Conservation (phyloP, 2,113 vertebrate genomes). For the Mus spicilegus region DNA sequence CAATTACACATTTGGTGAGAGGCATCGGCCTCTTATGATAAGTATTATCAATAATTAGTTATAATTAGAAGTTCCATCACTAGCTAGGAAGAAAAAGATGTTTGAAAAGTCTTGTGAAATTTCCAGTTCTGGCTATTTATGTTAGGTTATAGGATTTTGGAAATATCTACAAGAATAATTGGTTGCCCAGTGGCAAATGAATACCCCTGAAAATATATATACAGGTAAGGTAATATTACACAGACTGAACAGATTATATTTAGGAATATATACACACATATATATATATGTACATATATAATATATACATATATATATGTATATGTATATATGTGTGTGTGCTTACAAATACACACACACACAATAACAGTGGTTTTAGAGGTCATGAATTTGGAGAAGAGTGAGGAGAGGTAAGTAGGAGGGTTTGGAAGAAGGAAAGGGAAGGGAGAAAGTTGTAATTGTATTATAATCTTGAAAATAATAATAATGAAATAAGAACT, state of each 20-base stretch:
- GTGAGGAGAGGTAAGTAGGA: neutral
- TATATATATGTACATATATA: neutral
- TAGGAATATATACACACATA: neutral
- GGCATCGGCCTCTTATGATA: neutral
- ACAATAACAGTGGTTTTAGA: neutral
- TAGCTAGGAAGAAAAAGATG: neutral
- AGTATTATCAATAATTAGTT: neutral
- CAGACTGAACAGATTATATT: neutral
- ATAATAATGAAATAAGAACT: neutral
- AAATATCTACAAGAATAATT: neutral
- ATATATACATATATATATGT: neutral
- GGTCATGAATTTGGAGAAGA: neutral
- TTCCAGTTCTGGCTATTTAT: neutral
- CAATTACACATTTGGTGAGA: conserved; percentile 20
- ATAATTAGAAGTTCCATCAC: conserved; percentile 10
- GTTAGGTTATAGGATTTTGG: conserved; percentile 1
- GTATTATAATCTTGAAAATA: neutral
- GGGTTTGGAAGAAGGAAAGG: neutral
- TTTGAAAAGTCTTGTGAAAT: conserved; percentile 46
- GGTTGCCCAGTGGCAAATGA: neutral
- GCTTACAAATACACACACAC: too few relatives aligned
- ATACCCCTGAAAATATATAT: neutral
- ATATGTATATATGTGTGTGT: too few relatives aligned
- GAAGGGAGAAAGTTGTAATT: neutral
- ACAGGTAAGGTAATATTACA: neutral